A percentile compares a stretch with the other conserved stretches of the same genome.
Evolutionary conservation across 2,113 vertebrate species (phyloP).

Genomic region (Carassius gibelio): DNA sequence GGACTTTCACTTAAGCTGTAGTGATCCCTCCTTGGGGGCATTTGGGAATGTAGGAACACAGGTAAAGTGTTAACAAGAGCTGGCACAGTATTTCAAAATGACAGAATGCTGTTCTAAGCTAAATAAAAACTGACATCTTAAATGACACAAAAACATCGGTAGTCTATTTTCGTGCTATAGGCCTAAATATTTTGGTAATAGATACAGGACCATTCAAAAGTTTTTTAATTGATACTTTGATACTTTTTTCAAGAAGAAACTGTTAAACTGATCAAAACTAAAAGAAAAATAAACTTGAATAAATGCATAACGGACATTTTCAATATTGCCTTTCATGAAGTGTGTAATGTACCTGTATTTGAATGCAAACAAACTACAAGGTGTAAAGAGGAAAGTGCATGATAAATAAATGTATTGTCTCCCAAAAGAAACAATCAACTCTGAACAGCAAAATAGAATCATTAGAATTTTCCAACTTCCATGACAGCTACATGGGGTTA

Average conservation of each 20-base stretch:
- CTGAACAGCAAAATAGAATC: not conserved
- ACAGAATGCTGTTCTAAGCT: constrained; percentile 6
- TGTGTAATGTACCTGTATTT: not conserved
- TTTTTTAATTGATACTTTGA: not conserved
- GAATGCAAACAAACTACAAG: too few relatives aligned
- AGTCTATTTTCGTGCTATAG: not conserved
- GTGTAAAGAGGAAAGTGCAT: too few relatives aligned
- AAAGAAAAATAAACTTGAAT: not conserved
- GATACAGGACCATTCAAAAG: not conserved
- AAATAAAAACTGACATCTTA: not conserved
- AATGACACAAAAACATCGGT: not conserved
- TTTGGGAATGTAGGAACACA: constrained; percentile 3
- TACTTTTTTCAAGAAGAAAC: not conserved
- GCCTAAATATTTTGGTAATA: not conserved
- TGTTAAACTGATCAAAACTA: not conserved
- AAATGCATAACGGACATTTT: not conserved
- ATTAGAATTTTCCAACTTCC: too few relatives aligned
- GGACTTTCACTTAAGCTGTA: constrained; percentile 29
- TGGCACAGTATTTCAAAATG: not conserved
- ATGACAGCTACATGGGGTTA: not conserved
- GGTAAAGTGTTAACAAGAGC: constrained; percentile 12
- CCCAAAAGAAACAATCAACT: too few relatives aligned
- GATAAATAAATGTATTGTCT: too few relatives aligned
- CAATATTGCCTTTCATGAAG: not conserved
- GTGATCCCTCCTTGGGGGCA: constrained; percentile 12